A percentile compares a stretch with the other conserved stretches of the same genome.
phyloP scores from a whole-genome alignment of 2,113 vertebrate species.

The Onychostoma macrolepis region DNA sequence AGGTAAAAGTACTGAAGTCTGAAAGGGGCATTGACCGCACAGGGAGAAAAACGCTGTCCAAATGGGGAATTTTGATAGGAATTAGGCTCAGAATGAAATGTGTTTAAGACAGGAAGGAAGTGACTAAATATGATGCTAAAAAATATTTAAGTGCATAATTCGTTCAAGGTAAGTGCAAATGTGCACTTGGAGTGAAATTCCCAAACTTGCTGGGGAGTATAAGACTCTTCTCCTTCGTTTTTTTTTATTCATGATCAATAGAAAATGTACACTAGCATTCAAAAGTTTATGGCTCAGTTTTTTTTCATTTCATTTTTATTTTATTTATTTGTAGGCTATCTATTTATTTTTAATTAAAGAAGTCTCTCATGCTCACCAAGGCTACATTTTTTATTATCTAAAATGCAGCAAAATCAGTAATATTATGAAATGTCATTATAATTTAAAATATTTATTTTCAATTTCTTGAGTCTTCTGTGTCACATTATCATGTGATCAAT shows the following conservation, averaged over 20 bases:
- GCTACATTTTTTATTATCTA: too few species aligned
- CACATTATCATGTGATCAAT: too few species aligned
- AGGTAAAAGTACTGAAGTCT: slow-evolving; percentile 8
- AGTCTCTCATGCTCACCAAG: too few species aligned
- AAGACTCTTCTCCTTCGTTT: not conserved
- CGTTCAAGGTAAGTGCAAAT: not conserved
- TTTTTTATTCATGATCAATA: not conserved
- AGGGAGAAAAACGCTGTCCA: not conserved
- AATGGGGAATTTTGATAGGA: not conserved
- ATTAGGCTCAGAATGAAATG: not conserved
- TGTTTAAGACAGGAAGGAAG: not conserved
- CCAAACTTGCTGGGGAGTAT: too few species aligned
- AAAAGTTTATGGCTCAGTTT: too few species aligned
- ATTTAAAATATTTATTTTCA: too few species aligned
- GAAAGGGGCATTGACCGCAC: not conserved
- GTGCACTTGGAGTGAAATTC: not conserved
- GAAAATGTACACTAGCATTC: not conserved
- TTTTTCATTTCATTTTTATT: too few species aligned
- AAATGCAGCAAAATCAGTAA: too few species aligned
- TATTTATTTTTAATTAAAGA: too few species aligned
- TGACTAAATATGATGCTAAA: not conserved
- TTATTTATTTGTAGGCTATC: too few species aligned
- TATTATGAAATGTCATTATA: too few species aligned
- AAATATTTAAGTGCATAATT: not conserved
- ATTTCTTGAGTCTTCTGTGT: too few species aligned